A percentile compares a stretch with the other conserved stretches of the same genome.
phyloP scores from a whole-genome alignment of 2,797 vertebrate genomes.

The Orientallactaga sibirica region DNA sequence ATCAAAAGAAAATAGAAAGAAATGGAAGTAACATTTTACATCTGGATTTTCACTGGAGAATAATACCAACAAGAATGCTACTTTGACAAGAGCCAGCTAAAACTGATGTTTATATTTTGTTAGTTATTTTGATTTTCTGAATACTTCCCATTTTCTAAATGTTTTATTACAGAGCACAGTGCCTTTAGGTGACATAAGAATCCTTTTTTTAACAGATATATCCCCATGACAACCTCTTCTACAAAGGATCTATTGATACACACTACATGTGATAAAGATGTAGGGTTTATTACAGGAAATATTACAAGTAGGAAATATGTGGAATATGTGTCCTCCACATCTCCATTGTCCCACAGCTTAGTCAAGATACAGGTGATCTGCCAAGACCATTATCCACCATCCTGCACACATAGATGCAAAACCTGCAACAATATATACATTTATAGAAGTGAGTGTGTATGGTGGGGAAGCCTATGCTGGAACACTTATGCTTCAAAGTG shows the following conservation, averaged over 20 bases:
- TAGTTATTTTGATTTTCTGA: background rate
- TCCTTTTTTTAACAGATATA: background rate
- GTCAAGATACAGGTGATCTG: background rate
- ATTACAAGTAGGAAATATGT: background rate
- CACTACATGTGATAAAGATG: background rate
- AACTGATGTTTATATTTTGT: background rate
- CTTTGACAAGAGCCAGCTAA: background rate
- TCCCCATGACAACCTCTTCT: background rate
- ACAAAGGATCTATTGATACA: background rate
- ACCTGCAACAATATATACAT: background rate
- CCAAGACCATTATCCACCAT: background rate
- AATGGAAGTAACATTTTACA: background rate
- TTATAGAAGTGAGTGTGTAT: background rate
- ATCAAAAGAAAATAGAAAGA: conserved; percentile 5
- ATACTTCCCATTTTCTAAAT: background rate
- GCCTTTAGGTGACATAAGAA: background rate
- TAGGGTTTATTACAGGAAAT: background rate
- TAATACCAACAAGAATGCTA: background rate
- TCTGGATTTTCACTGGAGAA: background rate
- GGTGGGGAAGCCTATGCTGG: fast-evolving
- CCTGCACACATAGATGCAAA: background rate
- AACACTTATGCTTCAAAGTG: background rate
- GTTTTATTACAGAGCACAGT: background rate
- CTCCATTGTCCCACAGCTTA: background rate
- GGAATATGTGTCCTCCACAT: fast-evolving